Conservation (phyloP, 1,140 invertebrate species). For the Lepidurus couesii region DNA sequence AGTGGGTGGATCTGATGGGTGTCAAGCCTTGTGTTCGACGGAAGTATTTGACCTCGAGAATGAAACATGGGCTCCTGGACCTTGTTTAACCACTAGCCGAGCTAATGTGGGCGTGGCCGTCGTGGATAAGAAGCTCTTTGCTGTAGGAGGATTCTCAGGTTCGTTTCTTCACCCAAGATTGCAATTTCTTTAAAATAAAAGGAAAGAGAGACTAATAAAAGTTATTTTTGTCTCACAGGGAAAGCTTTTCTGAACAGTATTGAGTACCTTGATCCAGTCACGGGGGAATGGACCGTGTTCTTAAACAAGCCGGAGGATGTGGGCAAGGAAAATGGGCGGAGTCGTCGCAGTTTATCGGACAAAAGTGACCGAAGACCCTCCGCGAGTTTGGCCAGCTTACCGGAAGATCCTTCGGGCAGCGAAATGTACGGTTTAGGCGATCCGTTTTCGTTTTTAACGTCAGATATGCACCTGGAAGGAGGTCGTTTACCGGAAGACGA, state of each 20-base stretch:
- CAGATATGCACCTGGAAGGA: neutral
- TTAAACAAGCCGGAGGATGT: conserved; percentile 37
- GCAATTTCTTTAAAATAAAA: neutral
- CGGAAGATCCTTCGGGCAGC: neutral
- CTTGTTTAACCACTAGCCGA: conserved; percentile 58
- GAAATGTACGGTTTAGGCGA: neutral
- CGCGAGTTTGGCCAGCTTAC: neutral
- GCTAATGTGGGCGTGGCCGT: conserved; percentile 67
- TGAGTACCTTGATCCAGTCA: conserved; percentile 64
- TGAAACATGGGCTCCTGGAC: conserved; percentile 59
- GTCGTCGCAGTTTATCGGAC: neutral
- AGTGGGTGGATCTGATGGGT: conserved; percentile 67
- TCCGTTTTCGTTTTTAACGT: neutral
- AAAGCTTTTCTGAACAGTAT: conserved; percentile 76
- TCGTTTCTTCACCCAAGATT: too few relatives aligned
- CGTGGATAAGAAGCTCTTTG: conserved; percentile 63
- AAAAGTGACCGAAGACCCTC: conserved; percentile 4
- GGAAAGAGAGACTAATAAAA: neutral
- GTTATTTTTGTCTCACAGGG: conserved; percentile 42
- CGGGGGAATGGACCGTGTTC: conserved; percentile 67
- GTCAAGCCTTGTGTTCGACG: conserved; percentile 59
- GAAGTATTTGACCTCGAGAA: conserved; percentile 60
- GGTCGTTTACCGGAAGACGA: neutral
- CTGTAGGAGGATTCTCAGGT: conserved; percentile 72
- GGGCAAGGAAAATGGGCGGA: neutral